Conservation (phyloP, 2,113 vertebrate species). For the Datnioides undecimradiatus region DNA sequence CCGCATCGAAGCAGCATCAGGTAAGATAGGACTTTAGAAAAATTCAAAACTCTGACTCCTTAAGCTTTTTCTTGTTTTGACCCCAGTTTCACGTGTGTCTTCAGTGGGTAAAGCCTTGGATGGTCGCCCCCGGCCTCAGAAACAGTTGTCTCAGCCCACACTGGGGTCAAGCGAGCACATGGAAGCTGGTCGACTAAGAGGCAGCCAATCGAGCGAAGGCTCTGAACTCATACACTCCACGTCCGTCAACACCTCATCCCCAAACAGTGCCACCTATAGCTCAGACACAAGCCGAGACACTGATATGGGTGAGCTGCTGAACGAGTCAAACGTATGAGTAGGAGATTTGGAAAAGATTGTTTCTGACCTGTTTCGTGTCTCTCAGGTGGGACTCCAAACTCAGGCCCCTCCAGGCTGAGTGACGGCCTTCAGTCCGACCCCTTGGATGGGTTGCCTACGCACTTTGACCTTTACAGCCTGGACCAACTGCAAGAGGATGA, state of each 20-base stretch:
- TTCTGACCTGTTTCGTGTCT: conserved; percentile 3
- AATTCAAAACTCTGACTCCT: not conserved
- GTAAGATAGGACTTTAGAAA: conserved; percentile 76
- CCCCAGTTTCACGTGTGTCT: not conserved
- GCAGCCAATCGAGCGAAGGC: conserved; percentile 88
- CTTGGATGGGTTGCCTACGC: conserved; percentile 82
- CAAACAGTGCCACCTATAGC: conserved; percentile 78
- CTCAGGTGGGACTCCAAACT: conserved; percentile 47
- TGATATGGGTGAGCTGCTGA: conserved; percentile 72
- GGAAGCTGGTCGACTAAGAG: conserved; percentile 84
- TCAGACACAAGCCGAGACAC: conserved; percentile 83
- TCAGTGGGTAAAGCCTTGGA: conserved; percentile 90
- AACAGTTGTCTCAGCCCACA: conserved; percentile 87
- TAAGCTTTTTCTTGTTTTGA: not conserved
- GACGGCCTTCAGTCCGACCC: conserved; percentile 86
- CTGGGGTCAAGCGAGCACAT: conserved; percentile 87
- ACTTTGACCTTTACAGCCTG: conserved; percentile 87
- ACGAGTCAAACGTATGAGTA: not conserved
- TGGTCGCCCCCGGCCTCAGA: conserved; percentile 88
- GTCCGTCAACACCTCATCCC: conserved; percentile 80
- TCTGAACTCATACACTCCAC: conserved; percentile 81
- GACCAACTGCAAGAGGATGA: conserved; percentile 95
- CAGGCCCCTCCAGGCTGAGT: conserved; percentile 82
- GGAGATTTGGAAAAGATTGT: not conserved
- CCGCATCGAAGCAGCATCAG: conserved; percentile 89